phyloP scores from a whole-genome alignment of 2,888 invertebrate species.

The Lepetodrilus schrolli region DNA sequence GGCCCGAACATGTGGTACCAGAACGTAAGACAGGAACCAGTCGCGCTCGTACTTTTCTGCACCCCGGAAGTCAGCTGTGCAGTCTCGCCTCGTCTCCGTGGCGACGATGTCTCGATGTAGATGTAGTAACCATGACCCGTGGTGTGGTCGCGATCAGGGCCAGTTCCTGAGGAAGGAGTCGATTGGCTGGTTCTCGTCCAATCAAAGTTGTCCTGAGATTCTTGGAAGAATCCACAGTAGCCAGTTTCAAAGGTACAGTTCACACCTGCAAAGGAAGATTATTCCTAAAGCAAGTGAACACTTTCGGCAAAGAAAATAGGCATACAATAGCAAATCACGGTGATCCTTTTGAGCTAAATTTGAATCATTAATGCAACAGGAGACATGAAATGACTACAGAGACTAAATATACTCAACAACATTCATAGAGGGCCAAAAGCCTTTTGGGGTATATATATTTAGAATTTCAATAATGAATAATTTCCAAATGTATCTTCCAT shows the following conservation, averaged over 20 bases:
- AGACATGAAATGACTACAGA: too few relatives aligned
- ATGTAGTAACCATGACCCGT: conserved; percentile 68
- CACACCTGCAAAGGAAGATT: too few relatives aligned
- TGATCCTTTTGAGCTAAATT: too few relatives aligned
- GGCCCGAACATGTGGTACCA: conserved; percentile 73
- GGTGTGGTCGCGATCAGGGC: conserved; percentile 71
- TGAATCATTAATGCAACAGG: too few relatives aligned
- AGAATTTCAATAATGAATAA: too few relatives aligned
- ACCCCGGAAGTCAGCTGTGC: conserved; percentile 55
- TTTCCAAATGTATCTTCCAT: too few relatives aligned
- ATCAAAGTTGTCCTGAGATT: conserved; percentile 66
- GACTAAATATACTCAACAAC: too few relatives aligned
- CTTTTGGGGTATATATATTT: too few relatives aligned
- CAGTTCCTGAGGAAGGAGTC: conserved; percentile 61
- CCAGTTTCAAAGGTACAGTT: conserved; percentile 69
- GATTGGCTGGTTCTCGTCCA: conserved; percentile 61
- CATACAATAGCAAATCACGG: too few relatives aligned
- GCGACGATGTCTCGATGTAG: conserved; percentile 68
- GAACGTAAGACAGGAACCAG: conserved; percentile 65
- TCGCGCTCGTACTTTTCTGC: conserved; percentile 18
- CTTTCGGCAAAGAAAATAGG: too few relatives aligned
- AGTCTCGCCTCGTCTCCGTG: conserved; percentile 54
- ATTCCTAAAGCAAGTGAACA: too few relatives aligned
- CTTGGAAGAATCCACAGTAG: conserved; percentile 65
- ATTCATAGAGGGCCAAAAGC: too few relatives aligned